Percentiles rank a stretch among this genome's conserved stretches.
These are phyloP conservation scores for Nomada lathburiana DNA, from an alignment of 2,888 invertebrate species.

Conservation along the genomic window DNA sequence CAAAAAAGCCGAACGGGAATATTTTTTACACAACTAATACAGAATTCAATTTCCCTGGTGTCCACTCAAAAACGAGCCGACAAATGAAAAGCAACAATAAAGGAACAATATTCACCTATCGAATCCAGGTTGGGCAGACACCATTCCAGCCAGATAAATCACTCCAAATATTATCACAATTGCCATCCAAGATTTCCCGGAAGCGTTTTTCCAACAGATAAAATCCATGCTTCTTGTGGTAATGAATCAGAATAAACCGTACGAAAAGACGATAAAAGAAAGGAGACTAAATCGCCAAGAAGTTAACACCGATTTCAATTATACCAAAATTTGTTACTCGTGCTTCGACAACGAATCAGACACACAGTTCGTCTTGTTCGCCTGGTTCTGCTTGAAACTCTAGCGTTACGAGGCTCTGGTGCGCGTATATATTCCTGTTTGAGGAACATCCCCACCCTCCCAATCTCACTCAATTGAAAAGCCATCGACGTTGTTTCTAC, in stretches of 20 bases:
- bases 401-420: conserved; percentile 26
- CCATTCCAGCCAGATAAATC: not conserved
- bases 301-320: not conserved
- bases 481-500: conserved; percentile 25
- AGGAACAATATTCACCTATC: conserved; percentile 21
- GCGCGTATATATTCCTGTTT: conserved; percentile 50
- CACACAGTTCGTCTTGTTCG: not conserved
- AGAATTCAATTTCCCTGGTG: too few species aligned
- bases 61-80: not conserved
- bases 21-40: too few species aligned
- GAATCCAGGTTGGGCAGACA: not conserved
- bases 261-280: not conserved
- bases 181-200: conserved; percentile 12
- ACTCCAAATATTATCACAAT: not conserved
- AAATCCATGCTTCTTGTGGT: not conserved
- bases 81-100: not conserved
- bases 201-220: not conserved
- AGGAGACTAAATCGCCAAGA: not conserved
- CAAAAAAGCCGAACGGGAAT: too few species aligned
- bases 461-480: conserved; percentile 19
- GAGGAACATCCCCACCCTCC: conserved; percentile 14
- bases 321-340: not conserved
- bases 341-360: not conserved
- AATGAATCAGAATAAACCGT: not conserved
- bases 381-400: conserved; percentile 50